A percentile compares a stretch with the other conserved stretches of the same genome.
Conservation (phyloP, 2,888 invertebrate species). For the Pollenia labialis region DNA sequence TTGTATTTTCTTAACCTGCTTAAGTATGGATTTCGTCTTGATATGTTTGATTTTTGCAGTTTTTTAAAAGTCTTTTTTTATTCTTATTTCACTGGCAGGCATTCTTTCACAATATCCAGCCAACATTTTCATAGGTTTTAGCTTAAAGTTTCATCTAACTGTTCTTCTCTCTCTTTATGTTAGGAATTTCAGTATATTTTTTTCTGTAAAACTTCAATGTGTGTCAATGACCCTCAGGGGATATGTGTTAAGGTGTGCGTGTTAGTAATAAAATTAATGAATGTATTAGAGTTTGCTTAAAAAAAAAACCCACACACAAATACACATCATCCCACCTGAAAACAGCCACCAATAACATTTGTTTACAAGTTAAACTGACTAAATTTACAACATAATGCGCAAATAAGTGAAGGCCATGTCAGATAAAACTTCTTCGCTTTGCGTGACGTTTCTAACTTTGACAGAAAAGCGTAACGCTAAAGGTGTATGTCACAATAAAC, state of each 20-base stretch:
- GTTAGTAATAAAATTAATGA: constrained; percentile 74
- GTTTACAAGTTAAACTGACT: background rate
- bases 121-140: background rate
- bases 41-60: background rate
- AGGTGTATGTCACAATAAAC: no score
- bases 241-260: constrained; percentile 72
- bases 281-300: constrained; percentile 61
- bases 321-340: constrained; percentile 10
- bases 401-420: no score
- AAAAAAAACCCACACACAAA: background rate
- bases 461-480: no score
- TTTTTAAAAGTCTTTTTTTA: background rate
- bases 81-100: background rate
- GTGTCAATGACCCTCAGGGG: constrained; percentile 74
- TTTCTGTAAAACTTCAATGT: constrained; percentile 65
- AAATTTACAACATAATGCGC: background rate
- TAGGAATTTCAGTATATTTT: background rate
- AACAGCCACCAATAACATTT: background rate
- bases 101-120: background rate
- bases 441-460: no score
- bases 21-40: background rate
- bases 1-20: background rate
- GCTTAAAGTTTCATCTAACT: background rate
- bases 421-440: no score
- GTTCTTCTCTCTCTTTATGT: background rate